These are phyloP conservation scores for Alligator mississippiensis DNA, from an alignment of 2,113 vertebrate genomes.

Conservation along the genomic window DNA sequence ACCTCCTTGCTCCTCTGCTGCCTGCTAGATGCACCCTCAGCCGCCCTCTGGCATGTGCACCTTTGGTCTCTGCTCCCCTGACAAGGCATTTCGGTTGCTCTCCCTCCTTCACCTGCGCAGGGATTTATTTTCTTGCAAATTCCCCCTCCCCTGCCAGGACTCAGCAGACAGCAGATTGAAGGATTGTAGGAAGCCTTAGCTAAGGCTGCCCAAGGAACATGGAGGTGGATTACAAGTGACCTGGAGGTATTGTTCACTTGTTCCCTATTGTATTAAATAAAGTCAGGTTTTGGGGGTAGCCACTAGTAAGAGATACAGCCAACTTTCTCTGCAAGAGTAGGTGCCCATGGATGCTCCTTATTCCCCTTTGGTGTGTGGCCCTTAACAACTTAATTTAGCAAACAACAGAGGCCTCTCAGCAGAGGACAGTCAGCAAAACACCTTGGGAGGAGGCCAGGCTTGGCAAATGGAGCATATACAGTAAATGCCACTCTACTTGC, in stretches of 20 bases:
- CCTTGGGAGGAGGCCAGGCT: neutral
- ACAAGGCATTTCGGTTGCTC: neutral
- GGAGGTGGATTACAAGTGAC: neutral
- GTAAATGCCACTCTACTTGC: neutral
- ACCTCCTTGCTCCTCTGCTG: neutral
- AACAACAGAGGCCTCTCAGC: neutral
- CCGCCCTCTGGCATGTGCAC: no score
- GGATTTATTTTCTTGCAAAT: neutral
- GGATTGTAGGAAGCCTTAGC: neutral
- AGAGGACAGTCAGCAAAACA: neutral
- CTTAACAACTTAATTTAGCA: neutral
- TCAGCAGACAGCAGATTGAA: neutral
- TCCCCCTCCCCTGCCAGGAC: neutral
- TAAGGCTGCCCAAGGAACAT: neutral
- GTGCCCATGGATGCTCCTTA: neutral
- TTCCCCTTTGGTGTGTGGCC: neutral
- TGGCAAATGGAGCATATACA: neutral
- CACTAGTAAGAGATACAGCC: neutral
- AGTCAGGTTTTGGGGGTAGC: no score
- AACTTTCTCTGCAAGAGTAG: neutral
- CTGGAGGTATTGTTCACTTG: neutral
- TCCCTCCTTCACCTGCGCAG: neutral
- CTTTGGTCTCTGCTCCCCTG: neutral
- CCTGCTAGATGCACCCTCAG: no score
- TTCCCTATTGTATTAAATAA: neutral